A percentile compares a stretch with the other conserved stretches of the same genome.
Evolutionary conservation across 53 echinoderm and acorn worm genomes (phyloP).

Genomic region (Arbacia lixula): DNA sequence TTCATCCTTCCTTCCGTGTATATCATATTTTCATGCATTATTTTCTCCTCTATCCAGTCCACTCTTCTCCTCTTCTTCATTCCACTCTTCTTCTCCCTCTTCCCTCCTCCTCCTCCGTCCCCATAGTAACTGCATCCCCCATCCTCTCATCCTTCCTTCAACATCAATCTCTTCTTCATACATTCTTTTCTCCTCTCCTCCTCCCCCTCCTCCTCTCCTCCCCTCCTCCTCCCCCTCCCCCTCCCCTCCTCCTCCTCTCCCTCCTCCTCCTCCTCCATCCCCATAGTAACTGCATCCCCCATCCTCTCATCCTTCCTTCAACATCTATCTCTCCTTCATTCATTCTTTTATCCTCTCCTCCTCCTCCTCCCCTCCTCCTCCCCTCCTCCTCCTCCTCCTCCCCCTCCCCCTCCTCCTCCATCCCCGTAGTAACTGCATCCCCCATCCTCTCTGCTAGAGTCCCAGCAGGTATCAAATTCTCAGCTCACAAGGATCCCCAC

Average conservation of each 20-base stretch:
- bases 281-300: too few relatives aligned
- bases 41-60: too few relatives aligned
- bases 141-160: neutral
- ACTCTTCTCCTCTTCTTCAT: neutral
- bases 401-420: neutral
- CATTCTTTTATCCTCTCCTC: too few relatives aligned
- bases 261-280: neutral
- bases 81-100: neutral
- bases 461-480: conserved; percentile 6
- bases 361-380: too few relatives aligned
- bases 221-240: neutral
- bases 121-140: neutral
- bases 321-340: too few relatives aligned
- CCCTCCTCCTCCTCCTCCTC: neutral
- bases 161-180: neutral
- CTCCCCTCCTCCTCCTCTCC: neutral
- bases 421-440: neutral
- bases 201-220: neutral
- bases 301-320: too few relatives aligned
- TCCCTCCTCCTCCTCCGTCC: neutral
- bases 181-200: neutral
- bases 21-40: too few relatives aligned
- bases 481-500: conserved; percentile 14
- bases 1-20: too few relatives aligned
- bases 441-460: neutral